Evolutionary conservation across 2,113 vertebrate species (phyloP), one percentile per base, ranked within the genome.

Genomic region (Pseudopipra pipra): DNA sequence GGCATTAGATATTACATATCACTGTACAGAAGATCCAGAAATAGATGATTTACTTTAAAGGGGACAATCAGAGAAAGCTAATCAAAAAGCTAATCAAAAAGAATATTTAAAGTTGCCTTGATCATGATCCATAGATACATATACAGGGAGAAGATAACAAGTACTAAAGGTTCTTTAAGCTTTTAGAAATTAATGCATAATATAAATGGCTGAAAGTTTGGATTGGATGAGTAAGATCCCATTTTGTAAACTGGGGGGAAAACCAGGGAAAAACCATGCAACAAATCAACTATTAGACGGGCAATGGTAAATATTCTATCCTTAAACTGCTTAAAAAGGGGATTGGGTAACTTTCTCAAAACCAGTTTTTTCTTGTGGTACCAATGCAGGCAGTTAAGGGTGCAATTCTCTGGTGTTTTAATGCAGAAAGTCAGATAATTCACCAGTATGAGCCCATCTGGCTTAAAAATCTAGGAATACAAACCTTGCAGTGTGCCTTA

Each of bases 71-170:
- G 94, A 96, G 93, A 91, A 94, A 89, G 87, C 88, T 93, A 95
- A 96, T 96, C 85, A 96, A 94, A 96, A 96, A 94, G 62, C 58
- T 96, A 94, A 96, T 95, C 52, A 93, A 93, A 97, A 94, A 78
- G 87, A 84, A 86, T 93, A 90, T 95, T 93, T 92, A 94, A 88
- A 94, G 73, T 67, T 72, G 47, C 76, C 68, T 94, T 92, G 85
- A 88, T 96, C 96, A 68, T 77, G 76, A 88, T 94, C 90, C 70
- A 86, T 90, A 89, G 85, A 79, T 96, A 86, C 27, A 30, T 56
- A 65, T 24, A 28, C 22, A 66, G 72, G 39, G 78, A 74, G 82
- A 90, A 93, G 55, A 30, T 47, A 63, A 71, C 27, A 71, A 56
- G 65, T 71, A 22, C 59, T 35, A 23, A 59, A 85, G 56, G 65